Conservation (phyloP, 2,113 vertebrate genomes). For the Gnathonemus echidnorhynchus region DNA sequence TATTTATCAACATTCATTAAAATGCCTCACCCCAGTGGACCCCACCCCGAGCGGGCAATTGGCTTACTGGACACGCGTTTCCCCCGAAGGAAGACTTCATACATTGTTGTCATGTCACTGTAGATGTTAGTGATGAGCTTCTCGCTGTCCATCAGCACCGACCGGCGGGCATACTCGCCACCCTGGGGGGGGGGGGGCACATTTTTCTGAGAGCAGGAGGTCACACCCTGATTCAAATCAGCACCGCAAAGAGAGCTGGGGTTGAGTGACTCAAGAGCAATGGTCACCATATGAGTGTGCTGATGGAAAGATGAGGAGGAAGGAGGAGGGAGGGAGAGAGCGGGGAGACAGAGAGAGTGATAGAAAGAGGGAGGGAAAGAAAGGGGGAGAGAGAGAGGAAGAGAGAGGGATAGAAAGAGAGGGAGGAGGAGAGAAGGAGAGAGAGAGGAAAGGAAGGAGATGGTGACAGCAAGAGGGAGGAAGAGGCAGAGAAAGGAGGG, state of each 20-base stretch:
- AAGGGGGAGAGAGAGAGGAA: neutral
- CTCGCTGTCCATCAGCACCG: constrained; percentile 57
- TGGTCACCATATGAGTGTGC: neutral
- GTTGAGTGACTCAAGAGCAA: too few relatives aligned
- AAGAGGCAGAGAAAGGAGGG: neutral
- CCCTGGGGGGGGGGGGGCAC: constrained; percentile 54
- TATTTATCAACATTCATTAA: neutral
- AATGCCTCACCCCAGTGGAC: neutral
- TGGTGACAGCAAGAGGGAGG: too few relatives aligned
- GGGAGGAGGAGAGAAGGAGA: neutral
- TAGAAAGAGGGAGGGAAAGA: neutral
- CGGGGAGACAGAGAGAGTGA: neutral
- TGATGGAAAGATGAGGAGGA: neutral
- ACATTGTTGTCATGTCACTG: constrained; percentile 70
- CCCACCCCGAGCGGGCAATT: neutral
- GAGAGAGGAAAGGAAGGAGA: neutral
- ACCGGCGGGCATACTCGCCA: constrained; percentile 65
- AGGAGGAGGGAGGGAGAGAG: neutral
- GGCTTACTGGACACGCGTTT: constrained; percentile 79
- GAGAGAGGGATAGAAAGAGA: neutral
- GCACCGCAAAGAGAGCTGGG: neutral
- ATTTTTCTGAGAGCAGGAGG: neutral
- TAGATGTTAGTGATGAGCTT: constrained; percentile 66
- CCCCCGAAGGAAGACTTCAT: constrained; percentile 80
- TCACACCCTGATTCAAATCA: neutral